Conservation (phyloP, 2,888 invertebrate genomes). For the Athrips mouffetella region DNA sequence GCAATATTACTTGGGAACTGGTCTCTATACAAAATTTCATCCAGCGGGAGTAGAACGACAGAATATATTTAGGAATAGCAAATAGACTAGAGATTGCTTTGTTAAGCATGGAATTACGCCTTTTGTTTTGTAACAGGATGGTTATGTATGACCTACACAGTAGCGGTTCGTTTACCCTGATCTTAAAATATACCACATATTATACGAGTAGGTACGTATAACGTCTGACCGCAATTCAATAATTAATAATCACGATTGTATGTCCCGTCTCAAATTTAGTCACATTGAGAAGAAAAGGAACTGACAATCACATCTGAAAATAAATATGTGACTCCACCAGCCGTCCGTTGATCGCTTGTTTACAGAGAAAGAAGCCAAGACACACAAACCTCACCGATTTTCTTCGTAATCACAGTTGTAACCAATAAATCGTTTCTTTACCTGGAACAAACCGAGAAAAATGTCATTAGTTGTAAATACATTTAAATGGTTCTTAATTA, state of each 20-base stretch:
- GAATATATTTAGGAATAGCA: constrained; percentile 2
- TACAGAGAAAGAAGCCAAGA: background rate
- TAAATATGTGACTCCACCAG: background rate
- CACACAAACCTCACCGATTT: constrained; percentile 48
- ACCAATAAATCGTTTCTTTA: constrained; percentile 37
- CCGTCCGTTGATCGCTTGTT: background rate
- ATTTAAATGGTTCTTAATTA: constrained; percentile 23
- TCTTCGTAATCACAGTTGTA: constrained; percentile 23
- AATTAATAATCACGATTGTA: too few relatives aligned
- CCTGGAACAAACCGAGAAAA: constrained; percentile 62
- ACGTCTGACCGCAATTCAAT: too few relatives aligned
- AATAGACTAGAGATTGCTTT: background rate
- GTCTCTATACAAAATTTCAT: constrained; percentile 8
- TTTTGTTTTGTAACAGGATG: background rate
- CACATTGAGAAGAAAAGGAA: too few relatives aligned
- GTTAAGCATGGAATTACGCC: background rate
- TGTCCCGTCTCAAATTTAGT: too few relatives aligned
- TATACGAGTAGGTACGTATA: too few relatives aligned
- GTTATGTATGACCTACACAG: background rate
- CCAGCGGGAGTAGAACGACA: constrained; percentile 8
- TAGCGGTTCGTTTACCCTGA: too few relatives aligned
- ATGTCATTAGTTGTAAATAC: constrained; percentile 4
- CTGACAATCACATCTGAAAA: too few relatives aligned
- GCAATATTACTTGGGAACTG: constrained; percentile 13
- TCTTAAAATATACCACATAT: too few relatives aligned